Conservation (phyloP, 2,888 invertebrate species). For the Phlogophora meticulosa region DNA sequence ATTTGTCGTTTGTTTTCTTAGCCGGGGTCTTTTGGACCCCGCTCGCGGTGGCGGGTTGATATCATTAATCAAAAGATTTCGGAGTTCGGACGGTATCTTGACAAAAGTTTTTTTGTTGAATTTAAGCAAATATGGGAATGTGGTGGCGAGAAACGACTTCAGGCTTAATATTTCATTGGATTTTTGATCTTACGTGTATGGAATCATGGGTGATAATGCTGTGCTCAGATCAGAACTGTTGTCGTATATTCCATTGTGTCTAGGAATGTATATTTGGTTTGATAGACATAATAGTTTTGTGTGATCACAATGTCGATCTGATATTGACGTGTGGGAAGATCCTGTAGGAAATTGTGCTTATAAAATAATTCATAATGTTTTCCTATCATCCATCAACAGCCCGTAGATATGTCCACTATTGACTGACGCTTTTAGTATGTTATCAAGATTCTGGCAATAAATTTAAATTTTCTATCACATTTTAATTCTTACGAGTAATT, state of each 20-base stretch:
- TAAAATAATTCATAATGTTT: conserved; percentile 32
- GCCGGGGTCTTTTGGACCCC: conserved; percentile 75
- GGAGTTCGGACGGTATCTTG: conserved; percentile 77
- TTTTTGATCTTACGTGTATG: conserved; percentile 5
- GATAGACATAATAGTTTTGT: conserved; percentile 60
- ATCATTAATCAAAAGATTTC: conserved; percentile 85
- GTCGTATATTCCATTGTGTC: conserved; percentile 47
- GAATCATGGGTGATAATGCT: not conserved
- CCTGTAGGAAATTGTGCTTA: conserved; percentile 40
- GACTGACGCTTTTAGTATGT: not conserved
- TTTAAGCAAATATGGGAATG: conserved; percentile 87
- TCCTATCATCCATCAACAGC: conserved; percentile 35
- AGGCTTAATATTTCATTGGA: not conserved
- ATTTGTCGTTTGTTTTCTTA: conserved; percentile 85
- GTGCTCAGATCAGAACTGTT: not conserved
- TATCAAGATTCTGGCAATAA: not conserved
- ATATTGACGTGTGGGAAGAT: conserved; percentile 60
- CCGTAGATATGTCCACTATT: conserved; percentile 18
- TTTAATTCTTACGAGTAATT: no score
- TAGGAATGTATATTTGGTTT: conserved; percentile 60
- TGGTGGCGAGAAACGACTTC: conserved; percentile 60
- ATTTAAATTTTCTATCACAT: no score
- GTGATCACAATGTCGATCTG: conserved; percentile 40
- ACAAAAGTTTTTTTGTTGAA: conserved; percentile 87
- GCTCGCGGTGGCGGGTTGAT: conserved; percentile 77